A percentile compares a stretch with the other conserved stretches of the same genome.
Evolutionary conservation across 2,797 vertebrate species (phyloP).

Genomic region (Jordanella pulchra): DNA sequence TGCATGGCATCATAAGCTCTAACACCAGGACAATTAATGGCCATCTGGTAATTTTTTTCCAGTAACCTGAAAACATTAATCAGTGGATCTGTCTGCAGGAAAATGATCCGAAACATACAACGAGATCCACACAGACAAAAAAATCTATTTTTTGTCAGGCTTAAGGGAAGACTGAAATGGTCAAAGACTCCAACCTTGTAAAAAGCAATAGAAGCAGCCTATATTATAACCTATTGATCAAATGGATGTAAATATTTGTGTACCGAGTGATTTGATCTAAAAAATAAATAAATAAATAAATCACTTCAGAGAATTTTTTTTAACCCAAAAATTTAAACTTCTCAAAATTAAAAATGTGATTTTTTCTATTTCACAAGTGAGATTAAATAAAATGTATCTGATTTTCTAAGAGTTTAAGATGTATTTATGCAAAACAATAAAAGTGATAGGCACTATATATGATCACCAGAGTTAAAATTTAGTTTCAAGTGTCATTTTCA

Average conservation of each 20-base stretch:
- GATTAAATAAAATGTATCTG: background rate
- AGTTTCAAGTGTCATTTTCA: background rate
- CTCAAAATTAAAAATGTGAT: background rate
- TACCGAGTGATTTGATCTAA: background rate
- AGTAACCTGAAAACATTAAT: background rate
- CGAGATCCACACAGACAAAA: background rate
- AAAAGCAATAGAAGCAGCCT: background rate
- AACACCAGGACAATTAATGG: background rate
- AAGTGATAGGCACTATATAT: background rate
- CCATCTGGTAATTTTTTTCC: background rate
- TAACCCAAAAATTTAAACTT: background rate
- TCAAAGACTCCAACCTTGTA: background rate
- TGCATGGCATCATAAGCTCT: background rate
- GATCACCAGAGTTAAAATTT: too few species aligned
- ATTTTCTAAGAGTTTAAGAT: background rate
- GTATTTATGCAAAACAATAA: background rate
- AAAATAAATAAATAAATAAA: too few species aligned
- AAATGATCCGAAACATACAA: background rate
- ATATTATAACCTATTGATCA: background rate
- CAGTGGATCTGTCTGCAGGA: background rate
- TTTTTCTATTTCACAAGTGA: background rate
- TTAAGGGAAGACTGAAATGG: background rate
- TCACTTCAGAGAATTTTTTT: too few species aligned
- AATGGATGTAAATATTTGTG: background rate
- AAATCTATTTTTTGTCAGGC: background rate